Evolutionary conservation across 1,140 invertebrate genomes (phyloP).

Genomic region (Zophobas atratus): DNA sequence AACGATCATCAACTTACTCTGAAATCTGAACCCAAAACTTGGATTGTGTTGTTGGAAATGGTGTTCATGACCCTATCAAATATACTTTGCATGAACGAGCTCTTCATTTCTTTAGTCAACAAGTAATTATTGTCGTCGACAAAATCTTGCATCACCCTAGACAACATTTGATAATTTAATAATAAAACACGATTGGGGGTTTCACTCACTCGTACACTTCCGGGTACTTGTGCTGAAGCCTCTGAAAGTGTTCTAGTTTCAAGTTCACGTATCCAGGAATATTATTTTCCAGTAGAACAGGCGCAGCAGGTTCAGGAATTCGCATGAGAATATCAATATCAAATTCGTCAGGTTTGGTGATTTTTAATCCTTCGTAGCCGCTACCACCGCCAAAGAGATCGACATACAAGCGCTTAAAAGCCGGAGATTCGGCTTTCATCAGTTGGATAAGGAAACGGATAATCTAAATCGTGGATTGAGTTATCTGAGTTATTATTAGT

Average conservation of each 20-base stretch:
- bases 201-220: neutral
- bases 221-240: neutral
- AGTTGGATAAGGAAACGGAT: neutral
- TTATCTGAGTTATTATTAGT: no score
- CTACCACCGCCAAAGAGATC: conserved; percentile 64
- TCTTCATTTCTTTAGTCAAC: conserved; percentile 19
- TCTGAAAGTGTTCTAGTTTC: neutral
- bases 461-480: neutral
- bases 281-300: neutral
- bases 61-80: conserved; percentile 3
- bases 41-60: neutral
- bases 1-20: neutral
- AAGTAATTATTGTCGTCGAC: conserved; percentile 41
- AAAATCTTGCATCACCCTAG: conserved; percentile 3
- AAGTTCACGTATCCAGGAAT: conserved; percentile 7
- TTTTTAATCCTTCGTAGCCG: conserved; percentile 70
- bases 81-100: conserved; percentile 20
- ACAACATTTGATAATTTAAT: neutral
- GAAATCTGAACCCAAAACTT: neutral
- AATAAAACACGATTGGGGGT: neutral
- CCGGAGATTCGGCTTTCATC: neutral
- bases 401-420: neutral
- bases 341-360: conserved; percentile 70
- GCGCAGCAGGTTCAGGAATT: conserved; percentile 8
- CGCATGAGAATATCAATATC: conserved; percentile 66